Percentiles rank a stretch among this genome's conserved stretches.
Conservation (phyloP, 2,888 invertebrate species). For the Diogma glabrata region DNA sequence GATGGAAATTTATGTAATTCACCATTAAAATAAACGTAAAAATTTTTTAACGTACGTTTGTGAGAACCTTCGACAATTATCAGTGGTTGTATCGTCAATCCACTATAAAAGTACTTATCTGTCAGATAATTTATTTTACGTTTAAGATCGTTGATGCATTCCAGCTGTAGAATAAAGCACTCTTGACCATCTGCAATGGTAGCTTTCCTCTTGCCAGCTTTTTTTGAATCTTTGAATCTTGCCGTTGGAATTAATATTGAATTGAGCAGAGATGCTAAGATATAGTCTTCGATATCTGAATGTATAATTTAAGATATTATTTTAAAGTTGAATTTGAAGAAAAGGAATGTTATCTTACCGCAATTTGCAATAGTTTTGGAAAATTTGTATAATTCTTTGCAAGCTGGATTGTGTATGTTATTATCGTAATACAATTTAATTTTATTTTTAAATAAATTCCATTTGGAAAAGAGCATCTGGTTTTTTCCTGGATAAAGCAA, state of each 20-base stretch:
- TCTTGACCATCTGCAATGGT: slow-evolving; percentile 19
- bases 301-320: not conserved
- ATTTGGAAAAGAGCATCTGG: not conserved
- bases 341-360: not conserved
- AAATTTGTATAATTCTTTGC: not conserved
- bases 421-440: not conserved
- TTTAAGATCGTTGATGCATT: slow-evolving; percentile 17
- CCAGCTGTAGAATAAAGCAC: slow-evolving; percentile 16
- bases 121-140: too few species aligned
- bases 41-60: slow-evolving; percentile 11
- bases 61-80: slow-evolving; percentile 16
- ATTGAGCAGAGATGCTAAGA: slow-evolving; percentile 14
- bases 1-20: not conserved
- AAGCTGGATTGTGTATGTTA: too few species aligned
- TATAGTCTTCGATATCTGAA: slow-evolving; percentile 12
- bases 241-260: slow-evolving; percentile 14
- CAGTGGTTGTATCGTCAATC: slow-evolving; percentile 19
- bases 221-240: slow-evolving; percentile 13
- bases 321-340: not conserved
- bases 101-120: slow-evolving; percentile 17
- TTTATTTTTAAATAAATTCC: not conserved
- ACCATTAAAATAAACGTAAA: slow-evolving; percentile 14
- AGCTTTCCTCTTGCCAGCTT: slow-evolving; percentile 16
- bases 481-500: slow-evolving; percentile 1
- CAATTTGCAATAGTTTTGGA: not conserved